phyloP scores from a whole-genome alignment of 2,888 invertebrate species.

The Oxyteleia sp. region DNA sequence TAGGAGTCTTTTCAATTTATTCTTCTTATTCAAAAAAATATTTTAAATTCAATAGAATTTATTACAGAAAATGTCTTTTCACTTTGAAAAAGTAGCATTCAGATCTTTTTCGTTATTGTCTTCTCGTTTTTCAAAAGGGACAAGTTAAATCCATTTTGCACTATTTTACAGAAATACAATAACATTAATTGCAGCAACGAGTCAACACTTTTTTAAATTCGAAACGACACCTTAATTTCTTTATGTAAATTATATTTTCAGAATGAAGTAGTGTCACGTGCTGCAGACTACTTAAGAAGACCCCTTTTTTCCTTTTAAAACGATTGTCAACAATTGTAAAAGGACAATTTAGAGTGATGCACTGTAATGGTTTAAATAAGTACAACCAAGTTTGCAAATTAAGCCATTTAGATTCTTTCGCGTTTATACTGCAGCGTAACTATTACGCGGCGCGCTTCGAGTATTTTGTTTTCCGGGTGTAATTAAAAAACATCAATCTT shows the following conservation, averaged over 20 bases:
- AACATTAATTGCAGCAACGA: no score
- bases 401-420: conserved; percentile 56
- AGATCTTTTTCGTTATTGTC: no score
- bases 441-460: conserved; percentile 4
- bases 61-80: no score
- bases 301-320: conserved; percentile 26
- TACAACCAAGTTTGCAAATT: conserved; percentile 57
- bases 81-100: no score
- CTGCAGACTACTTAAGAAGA: not conserved
- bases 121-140: no score
- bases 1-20: no score
- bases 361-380: conserved; percentile 41
- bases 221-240: not conserved
- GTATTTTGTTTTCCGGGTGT: conserved; percentile 22
- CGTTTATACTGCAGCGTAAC: conserved; percentile 39
- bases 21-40: no score
- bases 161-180: no score
- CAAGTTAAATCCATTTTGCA: no score
- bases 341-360: conserved; percentile 33
- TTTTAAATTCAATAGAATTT: no score
- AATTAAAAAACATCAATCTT: conserved; percentile 51
- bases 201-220: not conserved
- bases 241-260: not conserved
- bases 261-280: conserved; percentile 5
- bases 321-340: conserved; percentile 37